These are phyloP conservation scores for Odontothrips loti DNA, from an alignment of 2,888 invertebrate species.

Conservation along the genomic window DNA sequence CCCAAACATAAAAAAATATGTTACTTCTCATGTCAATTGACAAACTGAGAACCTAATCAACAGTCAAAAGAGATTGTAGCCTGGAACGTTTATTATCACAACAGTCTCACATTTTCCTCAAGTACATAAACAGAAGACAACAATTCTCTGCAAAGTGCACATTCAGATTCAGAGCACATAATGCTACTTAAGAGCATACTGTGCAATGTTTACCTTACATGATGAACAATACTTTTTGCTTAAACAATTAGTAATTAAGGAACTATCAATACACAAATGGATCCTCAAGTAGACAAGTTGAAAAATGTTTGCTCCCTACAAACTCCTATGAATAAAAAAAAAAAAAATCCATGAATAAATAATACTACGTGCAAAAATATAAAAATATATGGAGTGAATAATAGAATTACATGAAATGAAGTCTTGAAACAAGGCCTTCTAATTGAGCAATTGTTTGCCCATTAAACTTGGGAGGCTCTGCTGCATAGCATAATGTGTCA, in stretches of 20 bases:
- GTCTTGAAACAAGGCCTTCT: background rate
- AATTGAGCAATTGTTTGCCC: background rate
- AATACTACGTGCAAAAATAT: slow-evolving; percentile 22
- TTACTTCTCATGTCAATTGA: background rate
- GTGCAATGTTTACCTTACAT: no score
- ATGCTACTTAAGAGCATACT: no score
- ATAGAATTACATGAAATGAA: background rate
- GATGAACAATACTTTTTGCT: no score
- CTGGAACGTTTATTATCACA: slow-evolving; percentile 26
- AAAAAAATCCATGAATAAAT: slow-evolving; percentile 10
- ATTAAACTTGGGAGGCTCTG: no score
- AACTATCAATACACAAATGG: background rate
- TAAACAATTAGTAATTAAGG: background rate
- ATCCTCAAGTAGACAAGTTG: background rate
- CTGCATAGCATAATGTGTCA: no score
- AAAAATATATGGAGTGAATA: slow-evolving; percentile 9
- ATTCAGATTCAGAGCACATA: no score
- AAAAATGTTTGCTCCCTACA: background rate
- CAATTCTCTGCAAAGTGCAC: no score
- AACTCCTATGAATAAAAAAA: background rate
- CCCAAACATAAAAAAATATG: slow-evolving; percentile 8
- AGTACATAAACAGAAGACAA: background rate
- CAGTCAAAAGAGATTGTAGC: background rate
- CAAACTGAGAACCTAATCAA: background rate
- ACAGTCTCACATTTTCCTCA: slow-evolving; percentile 22